These are phyloP conservation scores for Xestobium rufovillosum DNA, from an alignment of 2,888 invertebrate species.

Conservation along the genomic window DNA sequence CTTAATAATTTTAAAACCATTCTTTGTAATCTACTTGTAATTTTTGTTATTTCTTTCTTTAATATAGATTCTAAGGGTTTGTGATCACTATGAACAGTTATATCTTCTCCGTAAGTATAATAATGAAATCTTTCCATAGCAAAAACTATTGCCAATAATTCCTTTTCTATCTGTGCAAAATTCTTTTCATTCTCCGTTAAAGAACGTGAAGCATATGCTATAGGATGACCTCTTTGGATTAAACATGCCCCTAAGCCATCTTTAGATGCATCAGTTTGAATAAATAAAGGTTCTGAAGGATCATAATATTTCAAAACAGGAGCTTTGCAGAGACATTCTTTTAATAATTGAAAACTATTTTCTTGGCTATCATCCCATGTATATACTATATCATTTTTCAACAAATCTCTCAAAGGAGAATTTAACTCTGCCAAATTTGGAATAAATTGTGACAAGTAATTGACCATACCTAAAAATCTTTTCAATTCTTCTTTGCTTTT, in stretches of 20 bases:
- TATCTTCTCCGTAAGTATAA: constrained; percentile 29
- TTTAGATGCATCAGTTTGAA: too few relatives aligned
- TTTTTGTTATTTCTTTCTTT: too few relatives aligned
- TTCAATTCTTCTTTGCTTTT: too few relatives aligned
- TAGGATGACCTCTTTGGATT: constrained; percentile 19
- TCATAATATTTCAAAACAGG: too few relatives aligned
- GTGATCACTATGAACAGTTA: too few relatives aligned
- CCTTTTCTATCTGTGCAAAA: too few relatives aligned
- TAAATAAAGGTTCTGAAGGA: too few relatives aligned
- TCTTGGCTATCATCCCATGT: constrained; percentile 15
- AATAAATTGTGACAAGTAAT: too few relatives aligned
- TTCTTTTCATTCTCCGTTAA: constrained; percentile 19
- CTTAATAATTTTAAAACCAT: constrained; percentile 22
- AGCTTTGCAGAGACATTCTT: constrained; percentile 13
- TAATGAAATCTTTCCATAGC: constrained; percentile 30
- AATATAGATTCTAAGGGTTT: too few relatives aligned
- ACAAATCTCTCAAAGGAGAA: constrained; percentile 19
- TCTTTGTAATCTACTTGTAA: constrained; percentile 21
- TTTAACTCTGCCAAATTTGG: too few relatives aligned
- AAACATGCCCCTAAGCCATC: too few relatives aligned
- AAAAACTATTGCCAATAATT: too few relatives aligned
- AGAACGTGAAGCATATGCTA: constrained; percentile 19
- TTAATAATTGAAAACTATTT: constrained; percentile 14
- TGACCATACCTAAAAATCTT: constrained; percentile 21
- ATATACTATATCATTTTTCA: constrained; percentile 17